Conservation (phyloP, 2,888 invertebrate species). For the Listrodromus nycthemerus region DNA sequence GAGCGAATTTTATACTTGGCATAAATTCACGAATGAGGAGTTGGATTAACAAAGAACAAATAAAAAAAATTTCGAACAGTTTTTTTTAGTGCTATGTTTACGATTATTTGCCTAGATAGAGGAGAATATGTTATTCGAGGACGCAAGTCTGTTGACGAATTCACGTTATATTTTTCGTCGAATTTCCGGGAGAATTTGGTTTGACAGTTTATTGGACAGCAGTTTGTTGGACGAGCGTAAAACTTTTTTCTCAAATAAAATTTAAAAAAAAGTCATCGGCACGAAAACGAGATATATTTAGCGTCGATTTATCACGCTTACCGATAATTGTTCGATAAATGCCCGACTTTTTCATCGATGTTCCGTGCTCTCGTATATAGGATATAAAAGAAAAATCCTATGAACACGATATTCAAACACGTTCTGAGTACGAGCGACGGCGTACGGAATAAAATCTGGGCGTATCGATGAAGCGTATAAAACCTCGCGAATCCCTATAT, state of each 20-base stretch:
- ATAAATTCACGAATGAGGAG: neutral
- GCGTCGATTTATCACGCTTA: neutral
- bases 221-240: neutral
- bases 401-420: neutral
- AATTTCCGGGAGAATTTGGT: no score
- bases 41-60: neutral
- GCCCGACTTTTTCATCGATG: neutral
- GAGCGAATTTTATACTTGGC: neutral
- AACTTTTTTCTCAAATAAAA: no score
- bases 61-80: neutral
- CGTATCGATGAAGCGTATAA: neutral
- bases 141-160: no score
- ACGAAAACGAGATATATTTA: neutral
- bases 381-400: neutral
- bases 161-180: no score
- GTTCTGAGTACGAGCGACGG: neutral
- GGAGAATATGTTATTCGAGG: no score
- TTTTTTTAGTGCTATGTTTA: neutral
- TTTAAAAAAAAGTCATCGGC: no score
- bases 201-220: no score
- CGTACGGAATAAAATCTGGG: neutral
- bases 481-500: neutral
- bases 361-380: neutral
- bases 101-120: neutral
- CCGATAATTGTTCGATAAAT: neutral